These are phyloP conservation scores for Aurelia aurita DNA, from an alignment of 30 jellyfish, hydroid and myxozoan species.

Conservation along the genomic window DNA sequence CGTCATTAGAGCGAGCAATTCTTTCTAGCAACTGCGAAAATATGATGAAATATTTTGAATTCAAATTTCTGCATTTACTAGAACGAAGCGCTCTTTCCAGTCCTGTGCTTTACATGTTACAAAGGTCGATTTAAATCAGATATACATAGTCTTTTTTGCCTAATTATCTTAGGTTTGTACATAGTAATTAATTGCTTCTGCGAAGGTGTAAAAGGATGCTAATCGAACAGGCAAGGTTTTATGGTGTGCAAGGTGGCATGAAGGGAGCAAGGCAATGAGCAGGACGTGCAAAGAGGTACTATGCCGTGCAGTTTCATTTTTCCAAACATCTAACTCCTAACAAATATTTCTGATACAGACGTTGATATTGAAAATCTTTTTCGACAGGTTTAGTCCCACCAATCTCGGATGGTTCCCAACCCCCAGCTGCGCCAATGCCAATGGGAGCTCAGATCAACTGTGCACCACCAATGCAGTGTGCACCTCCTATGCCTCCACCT, in stretches of 20 bases:
- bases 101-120: too few relatives aligned
- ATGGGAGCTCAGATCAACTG: conserved; percentile 73
- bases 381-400: conserved; percentile 72
- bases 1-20: too few relatives aligned
- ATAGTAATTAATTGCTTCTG: neutral
- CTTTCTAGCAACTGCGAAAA: too few relatives aligned
- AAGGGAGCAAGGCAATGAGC: conserved; percentile 66
- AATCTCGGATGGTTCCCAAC: conserved; percentile 73
- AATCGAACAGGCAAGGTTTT: too few relatives aligned
- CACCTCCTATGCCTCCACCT: conserved; percentile 78
- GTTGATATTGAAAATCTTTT: conserved; percentile 11
- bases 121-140: too few relatives aligned
- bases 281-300: conserved; percentile 31
- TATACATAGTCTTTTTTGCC: too few relatives aligned
- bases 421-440: conserved; percentile 67
- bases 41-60: too few relatives aligned
- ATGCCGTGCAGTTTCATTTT: conserved; percentile 6
- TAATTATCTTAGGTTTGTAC: neutral
- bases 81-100: too few relatives aligned
- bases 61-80: too few relatives aligned
- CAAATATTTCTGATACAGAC: too few relatives aligned
- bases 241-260: conserved; percentile 64
- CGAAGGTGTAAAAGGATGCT: neutral
- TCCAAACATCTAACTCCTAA: too few relatives aligned
- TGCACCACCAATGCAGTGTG: conserved; percentile 82